Base-by-base conservation (phyloP, 2,888 invertebrate species). In the Drosophila cognata region DNA sequence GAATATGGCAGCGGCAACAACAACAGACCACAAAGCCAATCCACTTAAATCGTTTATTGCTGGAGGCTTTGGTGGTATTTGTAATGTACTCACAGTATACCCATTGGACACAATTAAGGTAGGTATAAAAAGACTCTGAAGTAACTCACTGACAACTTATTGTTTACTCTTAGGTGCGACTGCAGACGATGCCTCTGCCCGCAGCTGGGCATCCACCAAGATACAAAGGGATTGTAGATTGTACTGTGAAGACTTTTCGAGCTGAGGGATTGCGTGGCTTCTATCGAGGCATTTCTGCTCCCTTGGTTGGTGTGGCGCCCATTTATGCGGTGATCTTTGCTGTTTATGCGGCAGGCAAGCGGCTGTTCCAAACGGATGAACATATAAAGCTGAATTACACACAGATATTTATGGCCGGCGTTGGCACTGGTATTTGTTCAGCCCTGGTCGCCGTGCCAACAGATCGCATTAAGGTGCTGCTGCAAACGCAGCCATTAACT, bases 391-490 rank as follows among this genome's bases (percentile, higher is more conserved):
- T 98, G 18, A 95, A 95, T 1, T 95, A 96, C 82, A 79, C 94
- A 0, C 97, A 99, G 93, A 94, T 98, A 69, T 99, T 98, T 92
- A 95, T 95, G 59, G 99, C 99, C 50, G 99, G 99, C 71, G 97
- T 98, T 36, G 96, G 99, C 90, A 98, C 99, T 50, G 99, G 99
- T 28, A 96, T 99, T 62, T 98, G 99, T 92, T 99, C 99, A 0
- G 99, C 99, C 6, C 94, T 95, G 4, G 97, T 99, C 69, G 99
- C 99, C 97, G 98, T 99, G 28, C 99, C 99, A 1, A 99, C 99
- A 33, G 99, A 99, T 94, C 95, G 99, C 84, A 99, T 99, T 75
- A 99, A 99, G 93, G 99, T 99, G 92, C 94, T 99, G 55, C 94
- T 99, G 67, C 99, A 99, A 94, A 96, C 98, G 81, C 98, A 98